A percentile compares a stretch with the other conserved stretches of the same genome.
Conservation (phyloP, 2,888 invertebrate species). For the Lepidonotus clava region DNA sequence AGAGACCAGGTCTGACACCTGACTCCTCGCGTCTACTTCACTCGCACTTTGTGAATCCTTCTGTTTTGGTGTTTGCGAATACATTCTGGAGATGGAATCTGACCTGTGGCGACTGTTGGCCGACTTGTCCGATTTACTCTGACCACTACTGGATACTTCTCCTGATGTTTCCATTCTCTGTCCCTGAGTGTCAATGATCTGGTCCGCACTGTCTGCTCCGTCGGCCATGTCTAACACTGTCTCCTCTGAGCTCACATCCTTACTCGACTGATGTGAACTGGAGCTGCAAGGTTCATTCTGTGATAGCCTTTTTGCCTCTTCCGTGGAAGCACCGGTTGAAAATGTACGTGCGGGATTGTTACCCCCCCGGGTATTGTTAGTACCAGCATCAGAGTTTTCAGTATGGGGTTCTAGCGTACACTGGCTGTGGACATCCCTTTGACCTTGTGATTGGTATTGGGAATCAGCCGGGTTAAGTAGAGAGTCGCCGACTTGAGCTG, state of each 20-base stretch:
- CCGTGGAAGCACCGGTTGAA: no score
- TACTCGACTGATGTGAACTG: no score
- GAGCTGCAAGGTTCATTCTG: no score
- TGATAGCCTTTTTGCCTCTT: no score
- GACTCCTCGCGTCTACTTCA: not conserved
- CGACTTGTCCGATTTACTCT: not conserved
- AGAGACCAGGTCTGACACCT: not conserved
- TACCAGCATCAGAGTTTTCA: not conserved
- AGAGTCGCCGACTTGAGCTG: conserved; percentile 27
- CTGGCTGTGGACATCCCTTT: not conserved
- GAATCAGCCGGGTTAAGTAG: not conserved
- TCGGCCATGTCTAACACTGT: no score
- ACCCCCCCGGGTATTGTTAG: no score
- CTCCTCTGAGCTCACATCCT: no score
- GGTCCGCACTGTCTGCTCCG: no score
- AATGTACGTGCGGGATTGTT: no score
- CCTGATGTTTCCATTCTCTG: not conserved
- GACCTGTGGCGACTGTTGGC: not conserved
- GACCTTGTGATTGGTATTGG: not conserved
- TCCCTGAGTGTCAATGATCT: conserved; percentile 14
- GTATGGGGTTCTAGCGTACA: not conserved
- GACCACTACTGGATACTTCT: not conserved
- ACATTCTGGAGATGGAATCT: not conserved
- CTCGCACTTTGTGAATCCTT: not conserved
- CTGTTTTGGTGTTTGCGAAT: not conserved